Evolutionary conservation across 2,888 invertebrate genomes (phyloP), one percentile per base, ranked within the genome.

Genomic region (Xylota segnis): DNA sequence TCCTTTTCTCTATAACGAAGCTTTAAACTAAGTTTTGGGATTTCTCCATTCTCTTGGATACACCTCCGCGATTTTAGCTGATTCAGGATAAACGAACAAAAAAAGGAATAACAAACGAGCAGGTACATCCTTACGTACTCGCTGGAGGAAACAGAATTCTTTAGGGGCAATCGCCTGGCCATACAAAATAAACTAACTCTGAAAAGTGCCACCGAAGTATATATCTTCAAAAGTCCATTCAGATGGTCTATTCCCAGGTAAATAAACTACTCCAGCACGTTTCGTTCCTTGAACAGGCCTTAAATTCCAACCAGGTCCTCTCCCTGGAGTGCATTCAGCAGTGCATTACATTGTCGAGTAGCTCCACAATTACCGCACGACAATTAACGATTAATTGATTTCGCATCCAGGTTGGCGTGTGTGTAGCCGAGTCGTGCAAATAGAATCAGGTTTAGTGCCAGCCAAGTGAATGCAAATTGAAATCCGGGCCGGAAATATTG

Each of bases 361-460:
- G 59, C 71, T 76, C 77, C 83, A 79, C 83, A 88, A 87, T 87
- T 88, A 87, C 87, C 87, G 54, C 88, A 87, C 83, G 83, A 87
- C 88, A 88, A 88, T 88, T 88, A 88, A 83, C 84, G 75, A 87
- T 87, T 88, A 88, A 88, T 88, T 88, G 88, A 88, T 88, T 88
- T 88, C 87, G 72, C 86, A 79, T 71, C 45, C 52, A 54, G n/a
- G 6, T 18, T 12, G 10, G 23, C 23, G 54, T 54, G 29, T 40
- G 18, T 27, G 9, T 47, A 59, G 32, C 7, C 14, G 47, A 40
- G 40, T 9, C 61, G 18, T 52, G 27, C 47, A 63, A 52, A 76
- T 77, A 34, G 54, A 70, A 70, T 47, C 59, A 23, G 40, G 70
- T 32, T 77, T 74, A 65, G 78, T 56, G 47, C 56, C 43, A 63